Percentiles rank a stretch among this genome's conserved stretches.
Evolutionary conservation across 2,797 vertebrate genomes (phyloP).

Genomic region (Chaetophractus vellerosus): DNA sequence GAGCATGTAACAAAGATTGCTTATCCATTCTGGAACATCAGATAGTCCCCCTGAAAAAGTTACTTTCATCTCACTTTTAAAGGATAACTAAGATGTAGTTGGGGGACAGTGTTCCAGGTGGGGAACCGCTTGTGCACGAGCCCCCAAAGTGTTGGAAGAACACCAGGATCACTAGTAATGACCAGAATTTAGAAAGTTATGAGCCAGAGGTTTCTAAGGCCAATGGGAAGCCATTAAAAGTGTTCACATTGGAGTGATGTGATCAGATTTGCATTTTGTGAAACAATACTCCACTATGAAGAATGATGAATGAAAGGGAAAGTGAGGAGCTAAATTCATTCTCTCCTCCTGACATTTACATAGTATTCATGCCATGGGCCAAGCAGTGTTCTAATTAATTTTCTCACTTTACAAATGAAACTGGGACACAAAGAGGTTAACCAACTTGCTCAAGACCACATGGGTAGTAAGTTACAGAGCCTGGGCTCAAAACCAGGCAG

Average conservation of each 20-base stretch:
- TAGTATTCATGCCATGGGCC: neutral
- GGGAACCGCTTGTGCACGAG: neutral
- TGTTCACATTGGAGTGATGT: neutral
- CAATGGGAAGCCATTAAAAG: neutral
- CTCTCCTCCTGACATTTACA: neutral
- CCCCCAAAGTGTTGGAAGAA: constrained; percentile 27
- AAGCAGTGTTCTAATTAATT: neutral
- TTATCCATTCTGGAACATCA: neutral
- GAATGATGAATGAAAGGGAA: neutral
- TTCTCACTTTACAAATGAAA: constrained; percentile 43
- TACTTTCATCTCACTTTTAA: neutral
- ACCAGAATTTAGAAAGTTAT: constrained; percentile 48
- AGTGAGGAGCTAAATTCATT: neutral
- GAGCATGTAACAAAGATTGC: neutral
- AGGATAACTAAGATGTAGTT: neutral
- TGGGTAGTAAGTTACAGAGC: neutral
- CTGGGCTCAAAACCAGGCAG: neutral
- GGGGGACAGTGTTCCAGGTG: neutral
- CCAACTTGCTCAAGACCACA: neutral
- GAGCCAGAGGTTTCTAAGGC: neutral
- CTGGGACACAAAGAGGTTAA: neutral
- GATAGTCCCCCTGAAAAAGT: constrained; percentile 29
- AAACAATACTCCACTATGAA: neutral
- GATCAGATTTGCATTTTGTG: constrained; percentile 32
- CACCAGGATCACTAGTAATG: neutral